phyloP scores from a whole-genome alignment of 2,113 vertebrate species.

The Menidia beryllina region DNA sequence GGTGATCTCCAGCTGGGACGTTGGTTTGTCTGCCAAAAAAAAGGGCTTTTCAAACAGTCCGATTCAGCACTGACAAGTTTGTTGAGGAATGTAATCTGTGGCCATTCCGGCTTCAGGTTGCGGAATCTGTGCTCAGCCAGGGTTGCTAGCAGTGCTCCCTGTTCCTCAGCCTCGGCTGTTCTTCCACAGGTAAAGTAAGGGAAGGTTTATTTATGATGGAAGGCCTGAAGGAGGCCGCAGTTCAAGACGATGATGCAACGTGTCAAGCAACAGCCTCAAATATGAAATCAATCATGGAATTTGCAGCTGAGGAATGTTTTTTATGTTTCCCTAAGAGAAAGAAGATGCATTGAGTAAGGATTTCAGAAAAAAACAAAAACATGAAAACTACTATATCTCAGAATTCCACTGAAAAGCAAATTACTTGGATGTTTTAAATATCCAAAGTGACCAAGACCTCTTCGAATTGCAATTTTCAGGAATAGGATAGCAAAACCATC shows the following conservation, averaged over 20 bases:
- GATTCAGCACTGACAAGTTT: neutral
- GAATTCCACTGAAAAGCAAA: neutral
- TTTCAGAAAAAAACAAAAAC: neutral
- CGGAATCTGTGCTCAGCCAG: neutral
- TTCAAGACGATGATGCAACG: neutral
- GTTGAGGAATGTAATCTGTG: neutral
- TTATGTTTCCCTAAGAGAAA: neutral
- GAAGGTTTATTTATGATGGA: neutral
- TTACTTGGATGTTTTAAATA: neutral
- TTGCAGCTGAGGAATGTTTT: neutral
- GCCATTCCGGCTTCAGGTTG: neutral
- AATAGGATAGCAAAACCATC: neutral
- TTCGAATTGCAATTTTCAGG: neutral
- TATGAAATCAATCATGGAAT: too few species aligned
- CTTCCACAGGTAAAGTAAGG: neutral
- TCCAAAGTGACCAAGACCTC: neutral
- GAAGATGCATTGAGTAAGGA: neutral
- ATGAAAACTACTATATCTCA: neutral
- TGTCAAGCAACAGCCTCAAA: neutral
- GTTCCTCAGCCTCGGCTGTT: neutral
- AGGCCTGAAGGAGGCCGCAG: neutral
- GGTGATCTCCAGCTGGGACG: slow-evolving; percentile 5
- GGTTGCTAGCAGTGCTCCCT: neutral
- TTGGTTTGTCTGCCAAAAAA: slow-evolving; percentile 1
- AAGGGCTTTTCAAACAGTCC: neutral